Evolutionary conservation across 2,888 invertebrate genomes (phyloP).

Genomic region (Heliconius sara): DNA sequence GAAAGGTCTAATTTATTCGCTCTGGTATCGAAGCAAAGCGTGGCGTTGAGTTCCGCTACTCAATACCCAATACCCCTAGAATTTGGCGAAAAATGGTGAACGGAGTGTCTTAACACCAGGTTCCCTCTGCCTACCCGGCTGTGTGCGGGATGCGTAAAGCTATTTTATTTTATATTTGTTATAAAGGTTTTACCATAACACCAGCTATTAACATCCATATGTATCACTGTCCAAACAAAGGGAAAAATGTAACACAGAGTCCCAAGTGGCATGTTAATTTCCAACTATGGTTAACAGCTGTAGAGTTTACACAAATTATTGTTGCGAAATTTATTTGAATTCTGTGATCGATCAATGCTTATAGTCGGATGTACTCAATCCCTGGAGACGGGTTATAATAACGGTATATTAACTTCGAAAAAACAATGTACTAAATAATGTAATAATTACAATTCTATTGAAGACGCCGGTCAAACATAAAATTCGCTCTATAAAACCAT

Average conservation of each 20-base stretch:
- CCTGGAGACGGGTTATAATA: not conserved
- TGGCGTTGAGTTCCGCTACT: too few species aligned
- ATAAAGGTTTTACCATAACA: not conserved
- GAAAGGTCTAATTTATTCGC: too few species aligned
- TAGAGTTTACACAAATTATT: not conserved
- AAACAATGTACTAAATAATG: not conserved
- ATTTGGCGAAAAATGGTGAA: too few species aligned
- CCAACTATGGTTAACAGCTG: not conserved
- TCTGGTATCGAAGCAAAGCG: too few species aligned
- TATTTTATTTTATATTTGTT: too few species aligned
- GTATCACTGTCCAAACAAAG: too few species aligned
- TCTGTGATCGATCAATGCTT: not conserved
- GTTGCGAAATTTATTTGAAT: constrained; percentile 2
- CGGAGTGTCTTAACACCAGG: too few species aligned
- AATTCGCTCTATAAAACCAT: not conserved
- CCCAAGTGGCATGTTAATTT: constrained; percentile 12
- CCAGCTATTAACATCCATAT: not conserved
- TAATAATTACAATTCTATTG: too few species aligned
- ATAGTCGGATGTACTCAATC: not conserved
- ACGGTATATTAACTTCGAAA: too few species aligned
- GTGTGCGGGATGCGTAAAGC: too few species aligned
- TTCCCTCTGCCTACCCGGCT: too few species aligned
- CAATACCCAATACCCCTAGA: too few species aligned
- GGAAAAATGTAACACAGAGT: not conserved
- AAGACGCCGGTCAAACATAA: not conserved